A percentile compares a stretch with the other conserved stretches of the same genome.
These are phyloP conservation scores for Syrphus vitripennis DNA, from an alignment of 2,888 invertebrate genomes.

Conservation along the genomic window DNA sequence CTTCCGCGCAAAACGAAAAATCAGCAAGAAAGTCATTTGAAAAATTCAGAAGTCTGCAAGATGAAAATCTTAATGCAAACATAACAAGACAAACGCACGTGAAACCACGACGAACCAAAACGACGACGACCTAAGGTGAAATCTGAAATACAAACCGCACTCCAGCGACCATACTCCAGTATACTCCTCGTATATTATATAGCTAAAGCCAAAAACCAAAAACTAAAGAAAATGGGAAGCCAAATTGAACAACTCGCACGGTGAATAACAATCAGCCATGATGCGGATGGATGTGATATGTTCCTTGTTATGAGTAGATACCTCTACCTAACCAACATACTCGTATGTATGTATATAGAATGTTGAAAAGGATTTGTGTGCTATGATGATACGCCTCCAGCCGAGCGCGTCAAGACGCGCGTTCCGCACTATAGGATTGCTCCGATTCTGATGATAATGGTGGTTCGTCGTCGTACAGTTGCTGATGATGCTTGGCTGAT, in stretches of 20 bases:
- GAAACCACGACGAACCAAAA: background rate
- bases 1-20: background rate
- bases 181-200: too few species aligned
- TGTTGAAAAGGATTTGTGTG: constrained; percentile 54
- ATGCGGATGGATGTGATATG: constrained; percentile 1
- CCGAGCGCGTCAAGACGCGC: constrained; percentile 56
- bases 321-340: background rate
- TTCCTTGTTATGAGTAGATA: background rate
- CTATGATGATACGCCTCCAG: constrained; percentile 65
- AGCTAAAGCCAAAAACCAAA: background rate
- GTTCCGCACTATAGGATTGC: constrained; percentile 27
- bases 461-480: background rate
- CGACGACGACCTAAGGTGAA: background rate
- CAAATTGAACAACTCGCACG: constrained; percentile 67
- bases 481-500: background rate
- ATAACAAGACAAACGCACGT: constrained; percentile 23
- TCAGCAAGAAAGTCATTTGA: constrained; percentile 13
- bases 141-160: background rate
- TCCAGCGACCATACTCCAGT: background rate
- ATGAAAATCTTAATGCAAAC: constrained; percentile 37
- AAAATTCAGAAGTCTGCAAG: constrained; percentile 54
- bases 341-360: background rate
- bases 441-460: background rate
- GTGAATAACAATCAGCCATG: constrained; percentile 56
- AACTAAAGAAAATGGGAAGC: constrained; percentile 43